Evolutionary conservation across 2,888 invertebrate genomes (phyloP), one percentile per base, ranked within the genome.

Genomic region (Allygus modestus): DNA sequence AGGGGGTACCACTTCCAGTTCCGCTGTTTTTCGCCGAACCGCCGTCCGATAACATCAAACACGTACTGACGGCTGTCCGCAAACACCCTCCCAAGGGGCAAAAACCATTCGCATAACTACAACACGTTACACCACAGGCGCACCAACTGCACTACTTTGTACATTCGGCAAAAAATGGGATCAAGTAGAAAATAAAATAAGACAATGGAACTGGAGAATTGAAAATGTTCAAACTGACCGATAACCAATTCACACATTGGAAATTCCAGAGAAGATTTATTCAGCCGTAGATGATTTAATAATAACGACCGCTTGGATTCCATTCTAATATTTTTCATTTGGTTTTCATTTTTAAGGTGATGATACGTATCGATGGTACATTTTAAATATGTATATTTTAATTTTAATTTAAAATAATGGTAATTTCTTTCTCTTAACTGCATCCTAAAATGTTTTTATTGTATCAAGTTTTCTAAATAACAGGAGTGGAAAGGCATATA

Each of bases 221-320:
- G 54, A 54, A 51, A 58, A 58, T 58, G 58, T 58, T 58, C 12
- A 51, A 54, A 65, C 65, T 65, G 65, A 65, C 65, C 65, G 31
- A 65, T 28, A 65, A 65, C 28, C 28, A 31, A 65, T 65, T 65
- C 31, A 65, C 65, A 65, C 65, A 65, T 65, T 28, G 65, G 65
- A 31, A 65, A 65, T 65, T 65, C 65, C 65, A 65, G 65, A 65
- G 65, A 65, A 65, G 65, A 65, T 65, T 65, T 28, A 65, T 65
- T 65, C 65, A 65, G 28, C 31, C 31, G 65, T 28, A 12, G 9
- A 65, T 65, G 65, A 65, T 65, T 65, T 15, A 65, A 65, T 65
- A 65, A 65, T 28, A 65, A 65, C 65, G 65, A 65, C 31, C 65
- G 65, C 28, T 31, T 28, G 65, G 28, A 31, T 17, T 15, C 28